A percentile compares a stretch with the other conserved stretches of the same genome.
Evolutionary conservation across 2,888 invertebrate genomes (phyloP).

Genomic region (Dyspetes luteomarginatus): DNA sequence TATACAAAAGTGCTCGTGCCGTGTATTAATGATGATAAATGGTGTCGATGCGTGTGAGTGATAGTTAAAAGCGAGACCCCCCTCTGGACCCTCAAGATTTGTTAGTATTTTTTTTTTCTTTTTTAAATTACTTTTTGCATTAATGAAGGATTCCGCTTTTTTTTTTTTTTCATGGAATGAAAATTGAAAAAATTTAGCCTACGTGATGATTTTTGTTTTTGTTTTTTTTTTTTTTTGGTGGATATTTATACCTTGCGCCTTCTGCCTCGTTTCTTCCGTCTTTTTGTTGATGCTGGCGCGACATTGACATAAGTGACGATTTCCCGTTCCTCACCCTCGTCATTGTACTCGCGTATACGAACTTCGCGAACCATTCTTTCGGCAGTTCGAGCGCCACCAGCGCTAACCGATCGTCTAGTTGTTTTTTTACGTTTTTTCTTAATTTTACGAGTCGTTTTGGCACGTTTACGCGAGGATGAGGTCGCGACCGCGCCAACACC

Average conservation of each 20-base stretch:
- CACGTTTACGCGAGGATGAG: conserved; percentile 55
- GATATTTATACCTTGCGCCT: conserved; percentile 84
- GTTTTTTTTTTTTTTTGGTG: conserved; percentile 32
- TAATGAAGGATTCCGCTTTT: neutral
- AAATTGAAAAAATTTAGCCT: neutral
- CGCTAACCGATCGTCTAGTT: conserved; percentile 33
- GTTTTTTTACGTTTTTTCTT: conserved; percentile 75
- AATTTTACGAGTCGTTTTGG: conserved; percentile 68
- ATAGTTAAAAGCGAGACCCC: neutral
- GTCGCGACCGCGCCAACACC: conserved; percentile 15
- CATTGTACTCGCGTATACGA: conserved; percentile 77
- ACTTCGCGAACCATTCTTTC: conserved; percentile 77
- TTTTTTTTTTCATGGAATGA: neutral
- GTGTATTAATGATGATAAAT: neutral
- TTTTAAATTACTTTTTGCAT: neutral
- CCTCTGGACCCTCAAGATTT: neutral
- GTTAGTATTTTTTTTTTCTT: conserved; percentile 11
- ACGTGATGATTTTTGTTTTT: conserved; percentile 3
- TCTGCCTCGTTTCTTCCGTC: conserved; percentile 82
- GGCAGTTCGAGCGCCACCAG: conserved; percentile 32
- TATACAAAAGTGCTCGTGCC: conserved; percentile 11
- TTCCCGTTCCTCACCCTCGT: conserved; percentile 79
- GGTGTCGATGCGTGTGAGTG: neutral
- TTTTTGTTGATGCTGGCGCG: conserved; percentile 63
- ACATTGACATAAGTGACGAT: conserved; percentile 80